These are phyloP conservation scores for Hypomesus transpacificus DNA, from an alignment of 2,113 vertebrate genomes.

Conservation along the genomic window DNA sequence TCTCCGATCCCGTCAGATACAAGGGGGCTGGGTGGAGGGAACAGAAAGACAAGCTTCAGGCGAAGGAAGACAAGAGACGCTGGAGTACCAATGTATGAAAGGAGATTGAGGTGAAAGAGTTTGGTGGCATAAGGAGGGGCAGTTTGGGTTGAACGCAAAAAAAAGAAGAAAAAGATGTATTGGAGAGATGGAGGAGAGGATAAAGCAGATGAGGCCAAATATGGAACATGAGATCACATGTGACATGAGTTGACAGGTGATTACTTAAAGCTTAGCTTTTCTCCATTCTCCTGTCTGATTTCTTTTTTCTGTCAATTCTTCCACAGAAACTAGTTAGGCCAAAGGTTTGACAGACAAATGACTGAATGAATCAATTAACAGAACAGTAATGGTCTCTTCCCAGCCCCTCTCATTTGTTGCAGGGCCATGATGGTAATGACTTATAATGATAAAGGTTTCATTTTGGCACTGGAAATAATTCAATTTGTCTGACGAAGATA, in stretches of 20 bases:
- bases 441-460: conserved; percentile 58
- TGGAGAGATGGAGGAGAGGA: not conserved
- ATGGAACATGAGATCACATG: conserved; percentile 17
- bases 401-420: conserved; percentile 57
- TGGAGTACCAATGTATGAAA: not conserved
- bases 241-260: conserved; percentile 20
- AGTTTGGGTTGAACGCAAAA: not conserved
- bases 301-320: conserved; percentile 42
- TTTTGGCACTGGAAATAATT: conserved; percentile 56
- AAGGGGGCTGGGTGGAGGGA: not conserved
- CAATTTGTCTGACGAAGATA: conserved; percentile 61
- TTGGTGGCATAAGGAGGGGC: conserved; percentile 3
- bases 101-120: not conserved
- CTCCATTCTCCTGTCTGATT: conserved; percentile 21
- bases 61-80: not conserved
- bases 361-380: conserved; percentile 56
- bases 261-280: conserved; percentile 42
- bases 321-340: conserved; percentile 50
- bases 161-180: not conserved
- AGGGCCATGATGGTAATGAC: conserved; percentile 55
- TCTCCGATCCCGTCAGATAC: conserved; percentile 19
- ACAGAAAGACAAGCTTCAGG: not conserved
- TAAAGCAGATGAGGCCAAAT: conserved; percentile 6
- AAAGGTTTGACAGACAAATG: conserved; percentile 60
- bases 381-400: conserved; percentile 60